Evolutionary conservation across 2,113 vertebrate genomes (phyloP).

Genomic region (Misgurnus mizolepis): DNA sequence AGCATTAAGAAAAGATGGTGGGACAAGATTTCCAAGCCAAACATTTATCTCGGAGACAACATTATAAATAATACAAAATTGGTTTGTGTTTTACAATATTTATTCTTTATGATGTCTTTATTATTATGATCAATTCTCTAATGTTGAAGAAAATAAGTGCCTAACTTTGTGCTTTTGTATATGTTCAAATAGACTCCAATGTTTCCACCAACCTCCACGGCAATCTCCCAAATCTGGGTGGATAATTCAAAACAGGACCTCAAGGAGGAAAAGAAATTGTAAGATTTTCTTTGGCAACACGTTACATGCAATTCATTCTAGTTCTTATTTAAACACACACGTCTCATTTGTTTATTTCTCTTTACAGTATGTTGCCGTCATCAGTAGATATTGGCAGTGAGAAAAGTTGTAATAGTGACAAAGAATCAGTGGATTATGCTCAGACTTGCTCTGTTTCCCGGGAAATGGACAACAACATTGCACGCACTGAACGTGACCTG

Average conservation of each 20-base stretch:
- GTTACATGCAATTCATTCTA: neutral
- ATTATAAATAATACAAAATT: neutral
- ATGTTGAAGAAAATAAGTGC: neutral
- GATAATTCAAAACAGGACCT: constrained; percentile 22
- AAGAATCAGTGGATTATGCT: constrained; percentile 53
- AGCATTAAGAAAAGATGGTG: constrained; percentile 62
- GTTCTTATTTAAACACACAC: neutral
- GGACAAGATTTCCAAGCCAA: constrained; percentile 57
- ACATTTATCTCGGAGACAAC: constrained; percentile 42
- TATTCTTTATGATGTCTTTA: too few species aligned
- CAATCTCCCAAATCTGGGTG: constrained; percentile 34
- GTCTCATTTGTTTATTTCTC: neutral
- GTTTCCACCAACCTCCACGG: constrained; percentile 18
- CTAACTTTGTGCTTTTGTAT: neutral
- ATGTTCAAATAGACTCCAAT: constrained; percentile 38
- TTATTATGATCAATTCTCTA: neutral
- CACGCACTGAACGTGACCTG: constrained; percentile 30
- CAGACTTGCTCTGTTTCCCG: constrained; percentile 31
- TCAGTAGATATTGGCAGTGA: constrained; percentile 29
- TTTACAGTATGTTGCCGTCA: constrained; percentile 53
- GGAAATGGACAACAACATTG: neutral
- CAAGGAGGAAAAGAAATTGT: constrained; percentile 56
- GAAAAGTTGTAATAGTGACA: constrained; percentile 50
- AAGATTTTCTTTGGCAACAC: constrained; percentile 16
- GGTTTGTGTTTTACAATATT: neutral